A percentile compares a stretch with the other conserved stretches of the same genome.
Conservation (phyloP, 1,140 invertebrate species). For the Drosophila eugracilis region DNA sequence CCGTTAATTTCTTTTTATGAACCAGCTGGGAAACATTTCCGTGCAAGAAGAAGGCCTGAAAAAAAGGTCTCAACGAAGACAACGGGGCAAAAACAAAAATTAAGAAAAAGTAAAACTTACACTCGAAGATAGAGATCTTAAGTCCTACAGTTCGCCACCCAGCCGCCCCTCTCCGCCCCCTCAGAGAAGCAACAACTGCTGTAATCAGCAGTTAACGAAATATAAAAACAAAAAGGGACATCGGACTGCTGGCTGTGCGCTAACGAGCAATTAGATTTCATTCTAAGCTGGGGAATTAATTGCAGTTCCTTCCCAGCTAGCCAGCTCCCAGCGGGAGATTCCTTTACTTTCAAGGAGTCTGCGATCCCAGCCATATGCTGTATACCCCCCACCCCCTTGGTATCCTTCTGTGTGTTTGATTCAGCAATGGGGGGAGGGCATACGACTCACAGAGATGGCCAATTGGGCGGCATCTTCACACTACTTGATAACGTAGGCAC, state of each 20-base stretch:
- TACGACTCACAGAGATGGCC: too few relatives aligned
- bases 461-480: constrained; percentile 81
- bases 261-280: constrained; percentile 85
- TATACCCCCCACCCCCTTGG: constrained; percentile 23
- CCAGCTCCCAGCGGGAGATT: constrained; percentile 38
- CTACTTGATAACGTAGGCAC: constrained; percentile 84
- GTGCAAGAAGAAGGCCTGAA: constrained; percentile 14
- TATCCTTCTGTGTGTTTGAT: too few relatives aligned
- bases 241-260: constrained; percentile 66
- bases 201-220: constrained; percentile 85
- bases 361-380: constrained; percentile 67
- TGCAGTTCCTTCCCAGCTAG: constrained; percentile 55
- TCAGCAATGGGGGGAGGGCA: constrained; percentile 15
- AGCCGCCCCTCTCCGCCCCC: not conserved
- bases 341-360: constrained; percentile 8
- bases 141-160: too few relatives aligned
- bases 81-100: constrained; percentile 27
- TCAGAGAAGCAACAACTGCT: constrained; percentile 53
- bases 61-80: constrained; percentile 5
- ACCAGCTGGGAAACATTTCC: constrained; percentile 85
- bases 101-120: constrained; percentile 77
- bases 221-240: constrained; percentile 77
- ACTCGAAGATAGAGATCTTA: constrained; percentile 67
- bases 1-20: constrained; percentile 85
- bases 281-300: constrained; percentile 84